These are phyloP conservation scores for Harpagoxenus sublaevis DNA, from an alignment of 2,888 invertebrate species.

Conservation along the genomic window DNA sequence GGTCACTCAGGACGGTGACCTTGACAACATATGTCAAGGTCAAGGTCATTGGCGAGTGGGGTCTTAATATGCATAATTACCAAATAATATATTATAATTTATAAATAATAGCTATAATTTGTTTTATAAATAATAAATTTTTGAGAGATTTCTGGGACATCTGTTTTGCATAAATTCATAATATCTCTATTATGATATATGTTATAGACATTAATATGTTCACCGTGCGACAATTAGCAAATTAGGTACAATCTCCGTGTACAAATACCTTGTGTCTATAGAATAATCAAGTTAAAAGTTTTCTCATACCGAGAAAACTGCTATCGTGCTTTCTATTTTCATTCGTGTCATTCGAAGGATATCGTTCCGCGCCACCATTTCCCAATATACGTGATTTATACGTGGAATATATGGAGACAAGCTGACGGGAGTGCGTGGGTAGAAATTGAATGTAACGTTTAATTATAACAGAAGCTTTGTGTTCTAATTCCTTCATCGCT, in stretches of 20 bases:
- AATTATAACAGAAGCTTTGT: not conserved
- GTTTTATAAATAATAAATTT: not conserved
- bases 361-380: not conserved
- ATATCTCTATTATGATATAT: not conserved
- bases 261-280: slow-evolving; percentile 1
- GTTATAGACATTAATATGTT: not conserved
- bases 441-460: not conserved
- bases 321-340: not conserved
- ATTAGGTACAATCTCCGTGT: not conserved
- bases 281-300: slow-evolving; percentile 10
- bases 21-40: too few relatives aligned
- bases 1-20: too few relatives aligned
- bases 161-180: not conserved
- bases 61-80: too few relatives aligned
- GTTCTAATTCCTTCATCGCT: not conserved
- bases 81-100: not conserved
- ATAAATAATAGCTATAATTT: not conserved
- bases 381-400: not conserved
- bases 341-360: not conserved
- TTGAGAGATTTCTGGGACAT: not conserved
- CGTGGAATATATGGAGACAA: not conserved
- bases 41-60: too few relatives aligned
- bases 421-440: not conserved
- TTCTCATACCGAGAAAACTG: not conserved
- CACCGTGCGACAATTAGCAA: not conserved